Base-by-base conservation (phyloP, 2,113 vertebrate species). In the Falco punctatus region DNA sequence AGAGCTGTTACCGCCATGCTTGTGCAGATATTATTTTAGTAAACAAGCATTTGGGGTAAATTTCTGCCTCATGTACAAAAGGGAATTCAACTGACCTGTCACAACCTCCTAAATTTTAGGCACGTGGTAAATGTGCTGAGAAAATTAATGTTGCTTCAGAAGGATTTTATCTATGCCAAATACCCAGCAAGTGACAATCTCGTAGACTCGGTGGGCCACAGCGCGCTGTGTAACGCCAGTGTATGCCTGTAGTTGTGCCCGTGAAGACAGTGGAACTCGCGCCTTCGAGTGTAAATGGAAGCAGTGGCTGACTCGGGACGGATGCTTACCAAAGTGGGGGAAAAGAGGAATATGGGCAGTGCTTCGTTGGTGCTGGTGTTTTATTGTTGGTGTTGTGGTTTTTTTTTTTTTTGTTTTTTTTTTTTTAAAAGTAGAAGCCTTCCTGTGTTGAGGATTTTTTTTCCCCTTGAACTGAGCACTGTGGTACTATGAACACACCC, bases 171-270 rank as follows among this genome's bases (percentile, higher is more conserved):
- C 73, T 21, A 10, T 77, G 81, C 95, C 94, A 95, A 62, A 96
- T 62, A 33, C 72, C 35, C 18, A 79, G 89, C 94, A 89, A 35
- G 92, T 52, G 95, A 95, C 95, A 97, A 85, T 96, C 92, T 30
- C 0, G 0, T 15, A 9, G 72, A 15, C 42, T 27, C 0, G 2
- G 49, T 33, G 88, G 55, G 67, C 75, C 83, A 5, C 20, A 2
- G 4, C 7, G 3, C 19, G 0, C 23, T 3, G 10, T 6, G 79
- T 35, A 12, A 38, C 27, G 40, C 62, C 88, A 35, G 65, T 15
- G 5, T 1, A 2, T 24, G 2, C 75, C 38, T 38, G 78, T 22
- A 7, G n/a, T 5, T 17, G 73, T 49, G 87, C 83, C 80, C 13
- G 0, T 4, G 38, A 6, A 20, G 91, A 55, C 33, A 21, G 54